Evolutionary conservation across 1,140 invertebrate genomes (phyloP).

Genomic region (Ptiloglossa arizonensis): DNA sequence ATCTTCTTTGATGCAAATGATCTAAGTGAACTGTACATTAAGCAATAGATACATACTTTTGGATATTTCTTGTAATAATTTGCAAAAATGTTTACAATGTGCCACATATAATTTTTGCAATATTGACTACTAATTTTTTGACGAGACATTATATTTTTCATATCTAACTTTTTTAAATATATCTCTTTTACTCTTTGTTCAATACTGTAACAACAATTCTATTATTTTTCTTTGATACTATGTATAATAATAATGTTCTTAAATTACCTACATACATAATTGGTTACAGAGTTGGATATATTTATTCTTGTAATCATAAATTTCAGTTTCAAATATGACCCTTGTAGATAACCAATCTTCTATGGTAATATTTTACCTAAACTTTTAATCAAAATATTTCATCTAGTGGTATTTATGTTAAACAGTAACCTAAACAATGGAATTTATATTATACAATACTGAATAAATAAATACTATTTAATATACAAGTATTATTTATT

Average conservation of each 20-base stretch:
- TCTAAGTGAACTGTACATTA: background rate
- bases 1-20: background rate
- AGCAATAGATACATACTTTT: conserved; percentile 1
- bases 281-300: background rate
- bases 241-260: background rate
- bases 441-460: conserved; percentile 2
- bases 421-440: conserved; percentile 22
- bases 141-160: conserved; percentile 17
- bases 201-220: conserved; percentile 24
- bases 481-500: background rate
- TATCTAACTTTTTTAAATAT: conserved; percentile 10
- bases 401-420: conserved; percentile 8
- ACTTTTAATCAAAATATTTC: conserved; percentile 17
- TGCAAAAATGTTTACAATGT: background rate
- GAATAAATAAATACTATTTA: background rate
- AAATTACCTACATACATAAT: conserved; percentile 5
- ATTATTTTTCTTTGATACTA: conserved; percentile 10
- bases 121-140: conserved; percentile 9
- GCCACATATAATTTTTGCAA: conserved; percentile 3
- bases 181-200: background rate
- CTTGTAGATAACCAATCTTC: conserved; percentile 37
- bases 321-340: conserved; percentile 10
- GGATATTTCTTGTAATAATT: conserved; percentile 7
- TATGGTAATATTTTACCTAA: conserved; percentile 22
- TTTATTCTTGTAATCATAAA: conserved; percentile 2